These are phyloP conservation scores for Gila orcuttii DNA, from an alignment of 2,113 vertebrate genomes.

Conservation along the genomic window DNA sequence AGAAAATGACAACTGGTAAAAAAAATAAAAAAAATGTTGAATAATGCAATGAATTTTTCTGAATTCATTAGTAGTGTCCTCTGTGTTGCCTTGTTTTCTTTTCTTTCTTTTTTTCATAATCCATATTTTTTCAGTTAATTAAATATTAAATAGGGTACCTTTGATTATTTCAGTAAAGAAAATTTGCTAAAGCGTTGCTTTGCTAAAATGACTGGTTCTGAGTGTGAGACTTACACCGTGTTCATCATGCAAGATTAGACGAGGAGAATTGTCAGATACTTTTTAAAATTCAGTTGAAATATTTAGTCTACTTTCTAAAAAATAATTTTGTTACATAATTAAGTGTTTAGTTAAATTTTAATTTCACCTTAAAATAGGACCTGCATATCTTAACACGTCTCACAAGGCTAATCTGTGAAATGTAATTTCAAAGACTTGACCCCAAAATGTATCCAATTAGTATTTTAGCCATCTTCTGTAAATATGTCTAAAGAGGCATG, in stretches of 20 bases:
- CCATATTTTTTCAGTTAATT: too few species aligned
- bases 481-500: neutral
- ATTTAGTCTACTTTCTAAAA: neutral
- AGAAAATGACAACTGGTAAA: too few species aligned
- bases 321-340: neutral
- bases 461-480: neutral
- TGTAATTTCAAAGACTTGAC: conserved; percentile 38
- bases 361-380: neutral
- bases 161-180: neutral
- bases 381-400: neutral
- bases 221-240: neutral
- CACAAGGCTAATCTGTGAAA: conserved; percentile 29
- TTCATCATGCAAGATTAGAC: neutral
- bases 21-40: too few species aligned
- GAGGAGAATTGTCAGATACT: neutral
- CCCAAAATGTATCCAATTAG: conserved; percentile 30
- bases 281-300: neutral
- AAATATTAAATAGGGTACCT: too few species aligned
- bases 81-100: too few species aligned
- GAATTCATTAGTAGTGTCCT: too few species aligned
- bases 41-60: too few species aligned
- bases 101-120: too few species aligned
- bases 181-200: too few species aligned
- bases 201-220: too few species aligned
- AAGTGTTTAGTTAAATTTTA: neutral